Conservation (phyloP, 2,888 invertebrate species). For the Brachyptera putata region DNA sequence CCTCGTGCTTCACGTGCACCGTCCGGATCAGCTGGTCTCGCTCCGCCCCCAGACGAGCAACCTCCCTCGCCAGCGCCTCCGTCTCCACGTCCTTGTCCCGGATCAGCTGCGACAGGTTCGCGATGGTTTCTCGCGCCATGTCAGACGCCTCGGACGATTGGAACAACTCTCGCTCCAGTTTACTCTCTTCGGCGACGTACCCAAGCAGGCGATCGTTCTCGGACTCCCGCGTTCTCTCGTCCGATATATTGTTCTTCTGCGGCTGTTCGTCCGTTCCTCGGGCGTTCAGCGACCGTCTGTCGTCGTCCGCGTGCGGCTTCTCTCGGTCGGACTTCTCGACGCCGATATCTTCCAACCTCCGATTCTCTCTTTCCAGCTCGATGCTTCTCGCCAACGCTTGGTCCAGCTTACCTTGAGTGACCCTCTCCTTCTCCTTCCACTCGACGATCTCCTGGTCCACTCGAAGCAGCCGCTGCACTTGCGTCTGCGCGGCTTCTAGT, state of each 20-base stretch:
- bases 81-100: slow-evolving; percentile 46
- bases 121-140: slow-evolving; percentile 41
- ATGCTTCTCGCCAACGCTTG: slow-evolving; percentile 22
- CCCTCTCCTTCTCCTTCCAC: slow-evolving; percentile 25
- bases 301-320: slow-evolving; percentile 17
- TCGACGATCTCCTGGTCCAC: slow-evolving; percentile 32
- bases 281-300: too few relatives aligned
- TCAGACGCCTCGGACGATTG: slow-evolving; percentile 15
- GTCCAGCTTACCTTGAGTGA: slow-evolving; percentile 15
- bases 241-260: slow-evolving; percentile 11
- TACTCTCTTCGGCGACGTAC: slow-evolving; percentile 21
- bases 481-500: background rate
- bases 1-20: slow-evolving; percentile 76
- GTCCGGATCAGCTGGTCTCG: slow-evolving; percentile 68
- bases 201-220: slow-evolving; percentile 26
- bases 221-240: slow-evolving; percentile 24
- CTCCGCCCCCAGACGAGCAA: slow-evolving; percentile 45
- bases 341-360: slow-evolving; percentile 31
- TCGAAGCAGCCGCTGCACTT: slow-evolving; percentile 13
- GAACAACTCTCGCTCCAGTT: slow-evolving; percentile 10
- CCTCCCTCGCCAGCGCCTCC: slow-evolving; percentile 42
- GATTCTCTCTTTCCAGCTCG: slow-evolving; percentile 29
- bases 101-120: slow-evolving; percentile 44
- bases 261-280: slow-evolving; percentile 3
- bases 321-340: slow-evolving; percentile 21